Percentiles rank a stretch among this genome's conserved stretches.
Evolutionary conservation across 2,888 invertebrate genomes (phyloP).

Genomic region (Selenia dentaria): DNA sequence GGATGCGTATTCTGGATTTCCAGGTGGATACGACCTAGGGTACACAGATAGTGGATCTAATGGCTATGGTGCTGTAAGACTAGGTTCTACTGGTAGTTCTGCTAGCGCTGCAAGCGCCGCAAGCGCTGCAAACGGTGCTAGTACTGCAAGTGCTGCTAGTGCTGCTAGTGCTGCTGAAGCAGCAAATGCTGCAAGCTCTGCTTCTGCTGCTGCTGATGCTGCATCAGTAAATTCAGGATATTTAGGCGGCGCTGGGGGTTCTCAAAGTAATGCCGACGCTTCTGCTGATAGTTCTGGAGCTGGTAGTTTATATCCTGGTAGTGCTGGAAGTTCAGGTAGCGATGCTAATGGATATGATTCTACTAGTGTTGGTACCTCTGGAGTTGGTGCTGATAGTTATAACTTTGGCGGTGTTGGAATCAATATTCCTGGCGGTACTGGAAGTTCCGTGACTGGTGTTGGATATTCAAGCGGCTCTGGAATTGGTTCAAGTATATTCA

Average conservation of each 20-base stretch:
- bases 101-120: background rate
- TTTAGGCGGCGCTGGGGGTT: too few species aligned
- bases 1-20: too few species aligned
- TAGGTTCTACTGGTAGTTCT: background rate
- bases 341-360: too few species aligned
- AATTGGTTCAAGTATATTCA: too few species aligned
- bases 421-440: background rate
- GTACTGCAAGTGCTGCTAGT: background rate
- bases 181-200: background rate
- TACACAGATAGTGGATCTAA: too few species aligned
- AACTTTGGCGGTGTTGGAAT: too few species aligned
- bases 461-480: background rate
- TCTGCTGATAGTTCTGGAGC: too few species aligned
- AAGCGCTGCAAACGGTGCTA: background rate
- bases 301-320: background rate
- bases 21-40: too few species aligned
- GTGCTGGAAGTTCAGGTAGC: background rate
- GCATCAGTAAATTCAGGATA: too few species aligned
- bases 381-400: background rate
- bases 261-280: too few species aligned
- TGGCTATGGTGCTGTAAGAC: too few species aligned
- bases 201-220: too few species aligned
- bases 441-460: background rate
- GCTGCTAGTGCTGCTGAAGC: background rate
- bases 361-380: background rate